Evolutionary conservation across 2,797 vertebrate species (phyloP), one percentile per base, ranked within the genome.

Genomic region (Sciaenops ocellatus): DNA sequence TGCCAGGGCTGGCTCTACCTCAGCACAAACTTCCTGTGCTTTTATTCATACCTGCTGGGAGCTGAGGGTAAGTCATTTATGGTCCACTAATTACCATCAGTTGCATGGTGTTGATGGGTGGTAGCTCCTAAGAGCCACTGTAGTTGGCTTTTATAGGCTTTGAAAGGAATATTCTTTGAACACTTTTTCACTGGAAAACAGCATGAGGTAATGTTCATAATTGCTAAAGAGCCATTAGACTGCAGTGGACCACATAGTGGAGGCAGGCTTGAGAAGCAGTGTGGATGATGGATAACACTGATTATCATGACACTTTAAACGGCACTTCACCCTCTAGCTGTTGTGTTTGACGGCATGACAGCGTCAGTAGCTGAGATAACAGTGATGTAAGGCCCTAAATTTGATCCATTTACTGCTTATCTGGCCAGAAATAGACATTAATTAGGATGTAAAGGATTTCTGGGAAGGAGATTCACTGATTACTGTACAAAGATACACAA

Each of bases 1-100:
- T 99, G 97, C 88, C 98, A 99, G 89, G 98, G 98, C 10, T 99
- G 98, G 98, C 96, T 99, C 12, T 99, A 99, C 93, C 97, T 99
- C 82, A 99, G 98, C 91, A 98, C 98, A 77, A 99, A 99, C 93
- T 99, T 99, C 90, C 92, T 99, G 44, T 98, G 97, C 89, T 99
- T 99, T 93, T 99, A 99, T 92, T 99, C 98, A 0, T 99, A 98
- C 90, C 94, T 99, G 84, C 95, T 99, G 78, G 98, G 98, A 90
- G 87, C 97, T 73, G 98, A 99, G 93, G 94, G 98, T 99, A 88
- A 97, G 96, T 20, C 16, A 18, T 67, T 66, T 48, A 41, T 55
- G 8, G 8, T 38, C 34, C 34, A 38, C 34, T 38, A 38, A 38
- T 38, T 57, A 22, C 42, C 47, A 24, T 78, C 2, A 38, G 34